These are phyloP conservation scores for Centrocercus urophasianus DNA, from an alignment of 2,113 vertebrate genomes.

Conservation along the genomic window DNA sequence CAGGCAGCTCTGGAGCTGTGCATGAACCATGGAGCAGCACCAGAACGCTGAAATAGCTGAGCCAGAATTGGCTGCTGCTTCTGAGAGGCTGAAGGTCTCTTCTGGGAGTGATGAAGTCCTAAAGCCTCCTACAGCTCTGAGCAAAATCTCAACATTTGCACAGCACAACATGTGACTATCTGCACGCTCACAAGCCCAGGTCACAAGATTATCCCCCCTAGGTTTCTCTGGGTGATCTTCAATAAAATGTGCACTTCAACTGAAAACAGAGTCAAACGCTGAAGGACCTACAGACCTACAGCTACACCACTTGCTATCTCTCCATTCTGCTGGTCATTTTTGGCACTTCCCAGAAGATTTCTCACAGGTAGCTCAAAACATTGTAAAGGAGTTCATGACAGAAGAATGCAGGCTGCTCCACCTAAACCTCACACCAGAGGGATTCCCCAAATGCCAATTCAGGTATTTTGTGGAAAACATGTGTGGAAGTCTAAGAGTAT, in stretches of 20 bases:
- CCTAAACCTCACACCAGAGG: not conserved
- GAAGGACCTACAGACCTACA: not conserved
- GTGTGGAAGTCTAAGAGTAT: not conserved
- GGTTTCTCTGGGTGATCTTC: not conserved
- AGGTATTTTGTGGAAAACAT: not conserved
- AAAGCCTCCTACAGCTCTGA: not conserved
- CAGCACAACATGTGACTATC: not conserved
- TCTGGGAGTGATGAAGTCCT: not conserved
- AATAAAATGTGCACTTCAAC: not conserved
- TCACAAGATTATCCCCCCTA: not conserved
- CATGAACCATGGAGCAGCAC: not conserved
- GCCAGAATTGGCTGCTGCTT: not conserved
- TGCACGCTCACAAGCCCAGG: not conserved
- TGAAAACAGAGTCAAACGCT: not conserved
- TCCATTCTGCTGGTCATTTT: not conserved
- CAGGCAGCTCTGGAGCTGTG: not conserved
- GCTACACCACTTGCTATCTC: not conserved
- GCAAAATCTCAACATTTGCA: not conserved
- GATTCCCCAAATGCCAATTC: not conserved
- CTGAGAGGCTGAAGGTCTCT: not conserved
- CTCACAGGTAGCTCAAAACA: not conserved
- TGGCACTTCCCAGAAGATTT: not conserved
- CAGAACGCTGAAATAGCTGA: not conserved
- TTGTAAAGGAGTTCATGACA: not conserved
- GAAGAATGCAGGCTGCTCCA: not conserved